Evolutionary conservation across 2,888 invertebrate genomes (phyloP), one percentile per base, ranked within the genome.

Genomic region (Rhagonycha lutea): DNA sequence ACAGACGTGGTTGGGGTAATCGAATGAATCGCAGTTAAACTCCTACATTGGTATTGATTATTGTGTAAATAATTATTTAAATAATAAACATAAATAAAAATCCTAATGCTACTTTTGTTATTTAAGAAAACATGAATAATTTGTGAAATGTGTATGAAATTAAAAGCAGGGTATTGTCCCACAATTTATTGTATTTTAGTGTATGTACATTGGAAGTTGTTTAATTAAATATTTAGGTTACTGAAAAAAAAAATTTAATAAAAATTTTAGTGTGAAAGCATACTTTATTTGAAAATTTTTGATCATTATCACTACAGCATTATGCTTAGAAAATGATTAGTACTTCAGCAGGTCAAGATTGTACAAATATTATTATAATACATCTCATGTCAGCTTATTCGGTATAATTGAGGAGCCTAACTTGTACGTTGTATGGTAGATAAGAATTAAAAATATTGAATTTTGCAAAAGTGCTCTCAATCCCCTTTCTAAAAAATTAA

Each of bases 1-100:
- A 96, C 84, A 92, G 94, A 75, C 91, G 96, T 75, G 97, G 97
- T 11, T 95, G 94, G 92, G 97, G 97, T 67, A 97, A 97, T 88
- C 89, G 96, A 69, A 88, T 93, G 85, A 95, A 95, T 86, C 89
- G 95, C 83, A 95, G 95, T 88, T 95, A 92, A 88, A 18, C 18
- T 70, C 11, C 2, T 23, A 14, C 11, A 60, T 70, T 70, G 14
- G 3, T 61, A 18, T 24, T 24, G 10, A 24, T 65, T 26, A 26
- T 65, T 11, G 24, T 65, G 63, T 65, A 65, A n/a, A 65, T 65
- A 65, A 24, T 12, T 65, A 65, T 65, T 65, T 63, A n/a, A 23
- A 24, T 63, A 24, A 11, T 14, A 62, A 14, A 63, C 14, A 14
- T 63, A 63, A 11, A 12, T 32, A 12, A 12, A 32, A 32, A 32